Evolutionary conservation across 2,797 vertebrate species (phyloP), one percentile per base, ranked within the genome.

Genomic region (Galaxias olidus): DNA sequence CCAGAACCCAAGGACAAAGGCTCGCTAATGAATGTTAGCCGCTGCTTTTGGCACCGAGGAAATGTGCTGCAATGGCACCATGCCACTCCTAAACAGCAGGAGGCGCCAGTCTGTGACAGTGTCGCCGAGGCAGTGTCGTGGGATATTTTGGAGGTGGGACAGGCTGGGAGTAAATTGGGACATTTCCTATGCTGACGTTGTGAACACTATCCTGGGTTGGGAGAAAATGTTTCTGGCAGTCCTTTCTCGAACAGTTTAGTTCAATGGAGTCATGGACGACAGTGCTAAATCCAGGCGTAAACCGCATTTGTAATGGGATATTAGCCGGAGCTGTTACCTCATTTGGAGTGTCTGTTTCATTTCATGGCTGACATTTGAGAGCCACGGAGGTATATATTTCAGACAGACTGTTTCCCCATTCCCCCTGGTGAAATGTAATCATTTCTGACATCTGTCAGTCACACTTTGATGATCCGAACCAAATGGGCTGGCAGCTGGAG

Each of bases 391-490:
- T 73, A 74, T 85, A 72, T 79, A 78, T 86, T 83, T 74, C 51
- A 71, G 70, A 70, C 61, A 45, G 59, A 44, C n/a, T 57, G 51
- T 56, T 55, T 68, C 65, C 66, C 66, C 75, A 74, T 78, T 87
- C 71, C 75, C 78, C 59, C 43, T 42, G 9, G 64, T 76, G 81
- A 66, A 62, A 85, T 78, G 75, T 84, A 91, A 92, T 91, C 76
- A 71, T 48, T 74, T 64, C 70, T 88, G 88, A 83, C 89, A 86
- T 85, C 82, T 90, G 88, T 87, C 90, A 84, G 84, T 91, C 86
- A 88, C 87, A 85, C 71, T 73, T 68, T 64, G 73, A 77, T 59
- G 75, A 80, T 77, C 71, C 19, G 59, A 59, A 66, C 71, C 61
- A 66, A 80, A 77, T 61, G 67, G 68, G 76, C 62, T 45, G 1